Percentiles rank a stretch among this genome's conserved stretches.
phyloP scores from a whole-genome alignment of 2,888 invertebrate species.

The Tetranychus piercei region DNA sequence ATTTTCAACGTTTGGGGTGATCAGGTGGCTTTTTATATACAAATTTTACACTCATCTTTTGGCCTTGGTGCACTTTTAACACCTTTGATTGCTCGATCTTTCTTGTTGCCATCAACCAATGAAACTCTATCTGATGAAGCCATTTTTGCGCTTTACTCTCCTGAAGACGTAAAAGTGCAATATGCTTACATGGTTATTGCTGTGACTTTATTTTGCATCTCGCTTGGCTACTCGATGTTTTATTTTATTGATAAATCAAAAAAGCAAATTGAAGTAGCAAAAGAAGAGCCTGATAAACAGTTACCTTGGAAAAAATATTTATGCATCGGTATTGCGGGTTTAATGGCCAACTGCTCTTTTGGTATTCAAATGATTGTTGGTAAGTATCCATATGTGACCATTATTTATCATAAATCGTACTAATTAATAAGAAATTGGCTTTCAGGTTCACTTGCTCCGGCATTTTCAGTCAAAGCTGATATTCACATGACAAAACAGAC shows the following conservation, averaged over 20 bases:
- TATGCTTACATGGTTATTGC: not conserved
- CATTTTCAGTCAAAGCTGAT: not conserved
- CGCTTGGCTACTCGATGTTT: not conserved
- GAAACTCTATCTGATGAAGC: not conserved
- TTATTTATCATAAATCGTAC: not conserved
- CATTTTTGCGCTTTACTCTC: not conserved
- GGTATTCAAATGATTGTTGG: not conserved
- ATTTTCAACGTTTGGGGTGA: not conserved
- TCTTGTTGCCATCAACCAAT: not conserved
- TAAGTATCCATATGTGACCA: not conserved
- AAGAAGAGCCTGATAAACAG: not conserved
- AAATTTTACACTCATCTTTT: not conserved
- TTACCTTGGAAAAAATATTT: not conserved
- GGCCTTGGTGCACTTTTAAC: not conserved
- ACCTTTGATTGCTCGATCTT: not conserved
- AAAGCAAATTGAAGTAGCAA: not conserved
- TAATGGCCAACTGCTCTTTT: not conserved
- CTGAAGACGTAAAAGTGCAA: not conserved
- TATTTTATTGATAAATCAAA: not conserved
- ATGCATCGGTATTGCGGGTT: not conserved
- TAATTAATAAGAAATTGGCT: not conserved
- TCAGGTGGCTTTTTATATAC: not conserved
- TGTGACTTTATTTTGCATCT: not conserved
- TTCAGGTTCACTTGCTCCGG: not conserved
- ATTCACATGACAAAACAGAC: not conserved